Percentiles rank a stretch among this genome's conserved stretches.
Conservation (phyloP, 2,888 invertebrate genomes). For the Aphidius colemani region DNA sequence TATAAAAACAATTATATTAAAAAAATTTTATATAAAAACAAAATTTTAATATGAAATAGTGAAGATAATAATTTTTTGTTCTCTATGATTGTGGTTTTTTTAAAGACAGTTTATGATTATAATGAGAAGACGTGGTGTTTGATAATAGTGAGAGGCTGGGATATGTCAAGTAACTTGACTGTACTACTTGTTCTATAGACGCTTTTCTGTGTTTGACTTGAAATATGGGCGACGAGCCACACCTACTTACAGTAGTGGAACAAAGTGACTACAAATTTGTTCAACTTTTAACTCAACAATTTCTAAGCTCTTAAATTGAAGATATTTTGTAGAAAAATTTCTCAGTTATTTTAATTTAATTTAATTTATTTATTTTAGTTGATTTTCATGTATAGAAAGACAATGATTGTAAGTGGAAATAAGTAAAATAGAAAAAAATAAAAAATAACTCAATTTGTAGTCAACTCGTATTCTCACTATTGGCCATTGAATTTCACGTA, state of each 20-base stretch:
- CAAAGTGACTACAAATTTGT: constrained; percentile 30
- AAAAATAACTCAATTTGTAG: not conserved
- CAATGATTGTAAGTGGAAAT: not conserved
- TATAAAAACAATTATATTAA: too few relatives aligned
- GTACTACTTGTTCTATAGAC: constrained; percentile 46
- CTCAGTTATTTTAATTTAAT: too few relatives aligned
- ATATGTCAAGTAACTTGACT: constrained; percentile 32
- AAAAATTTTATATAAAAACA: too few relatives aligned
- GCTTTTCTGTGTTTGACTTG: constrained; percentile 54
- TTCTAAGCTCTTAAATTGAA: not conserved
- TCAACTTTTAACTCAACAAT: constrained; percentile 11
- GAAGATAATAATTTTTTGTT: too few relatives aligned
- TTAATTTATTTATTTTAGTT: not conserved
- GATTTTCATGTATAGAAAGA: not conserved
- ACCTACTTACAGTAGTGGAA: constrained; percentile 50
- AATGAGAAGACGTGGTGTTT: not conserved
- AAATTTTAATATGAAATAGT: too few relatives aligned
- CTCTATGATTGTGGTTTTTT: too few relatives aligned
- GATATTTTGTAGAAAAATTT: constrained; percentile 4
- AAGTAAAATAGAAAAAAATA: constrained; percentile 2
- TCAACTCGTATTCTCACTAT: not conserved
- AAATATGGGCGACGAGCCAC: constrained; percentile 53
- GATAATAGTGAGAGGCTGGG: constrained; percentile 16
- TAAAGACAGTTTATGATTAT: too few relatives aligned
- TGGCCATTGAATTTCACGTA: too few relatives aligned